Base-by-base conservation (phyloP, 1,140 invertebrate species). In the Papilio dardanus region DNA sequence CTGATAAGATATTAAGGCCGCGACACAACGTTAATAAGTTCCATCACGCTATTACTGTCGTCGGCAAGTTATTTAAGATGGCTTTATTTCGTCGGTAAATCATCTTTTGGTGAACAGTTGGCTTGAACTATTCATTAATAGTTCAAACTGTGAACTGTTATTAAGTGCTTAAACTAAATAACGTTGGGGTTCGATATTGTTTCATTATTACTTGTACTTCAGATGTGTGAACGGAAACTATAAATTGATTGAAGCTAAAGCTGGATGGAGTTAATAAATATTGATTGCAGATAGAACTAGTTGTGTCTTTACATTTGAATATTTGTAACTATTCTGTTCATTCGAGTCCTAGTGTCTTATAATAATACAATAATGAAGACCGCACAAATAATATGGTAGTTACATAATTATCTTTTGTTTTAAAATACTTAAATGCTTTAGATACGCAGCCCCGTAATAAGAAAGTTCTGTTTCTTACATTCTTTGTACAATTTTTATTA, bases 1-100 rank as follows among this genome's bases (percentile, higher is more conserved):
- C 83, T 14, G 89, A 89, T 86, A 89, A 91, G 84, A 85, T 86
- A 84, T 88, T 86, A 86, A 88, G 84, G 80, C 85, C 81, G 84
- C 89, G 85, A 85, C 81, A 83, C 86, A 81, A 81, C 81, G 81
- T 77, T 83, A 86, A 84, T 88, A 88, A 86, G 80, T 76, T 90
- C 86, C 86, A 88, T 89, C 86, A 85, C 83, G 85, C 82, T 75
- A 76, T 66, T 76, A 77, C 81, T 81, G 84, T 83, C 82, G 83
- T 86, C 19, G 8, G 6, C 81, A 80, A 62, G 77, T 74, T 74
- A 62, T 78, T 78, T 89, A 69, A 33, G 79, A 88, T 87, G 83
- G 77, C 86, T 88, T 85, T 81, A 87, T 88, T 86, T 77, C 66
- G 83, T 81, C 84, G 81, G 88, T 87, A 82, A 83, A 83, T 84